Percentiles rank a stretch among this genome's conserved stretches.
phyloP scores from a whole-genome alignment of 2,797 vertebrate species.

The Myotis daubentonii region DNA sequence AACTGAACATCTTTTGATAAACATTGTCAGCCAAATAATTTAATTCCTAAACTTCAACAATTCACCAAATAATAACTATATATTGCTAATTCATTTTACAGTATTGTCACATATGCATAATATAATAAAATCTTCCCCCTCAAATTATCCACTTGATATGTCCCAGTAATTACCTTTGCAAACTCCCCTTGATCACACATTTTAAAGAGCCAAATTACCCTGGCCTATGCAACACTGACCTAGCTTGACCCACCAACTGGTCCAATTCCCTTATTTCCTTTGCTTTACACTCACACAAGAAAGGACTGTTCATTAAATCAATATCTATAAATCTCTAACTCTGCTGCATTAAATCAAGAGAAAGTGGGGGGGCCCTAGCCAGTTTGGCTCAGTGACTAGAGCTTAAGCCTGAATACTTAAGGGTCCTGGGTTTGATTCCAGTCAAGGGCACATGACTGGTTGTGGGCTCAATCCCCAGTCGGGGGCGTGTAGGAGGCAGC shows the following conservation, averaged over 20 bases:
- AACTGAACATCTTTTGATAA: slow-evolving; percentile 30
- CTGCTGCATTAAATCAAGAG: slow-evolving; percentile 50
- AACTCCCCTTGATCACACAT: not conserved
- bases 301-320: slow-evolving; percentile 39
- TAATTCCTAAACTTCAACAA: slow-evolving; percentile 13
- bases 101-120: not conserved
- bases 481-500: too few relatives aligned
- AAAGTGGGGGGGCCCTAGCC: slow-evolving; percentile 4
- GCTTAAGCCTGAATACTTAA: too few relatives aligned
- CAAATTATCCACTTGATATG: not conserved
- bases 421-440: too few relatives aligned
- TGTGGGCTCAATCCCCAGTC: too few relatives aligned
- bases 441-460: too few relatives aligned
- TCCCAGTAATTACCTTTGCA: slow-evolving; percentile 18
- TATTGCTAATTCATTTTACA: not conserved
- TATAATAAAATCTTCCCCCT: not conserved
- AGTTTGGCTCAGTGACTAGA: too few relatives aligned
- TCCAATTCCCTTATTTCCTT: not conserved
- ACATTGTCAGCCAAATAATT: not conserved
- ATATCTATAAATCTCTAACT: slow-evolving; percentile 48
- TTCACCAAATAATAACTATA: not conserved
- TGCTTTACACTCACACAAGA: not conserved
- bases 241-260: not conserved
- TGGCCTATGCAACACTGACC: not conserved
- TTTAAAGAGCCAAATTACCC: not conserved